Conservation (phyloP, 1,140 invertebrate species). For the Hypsibius dujardini region DNA sequence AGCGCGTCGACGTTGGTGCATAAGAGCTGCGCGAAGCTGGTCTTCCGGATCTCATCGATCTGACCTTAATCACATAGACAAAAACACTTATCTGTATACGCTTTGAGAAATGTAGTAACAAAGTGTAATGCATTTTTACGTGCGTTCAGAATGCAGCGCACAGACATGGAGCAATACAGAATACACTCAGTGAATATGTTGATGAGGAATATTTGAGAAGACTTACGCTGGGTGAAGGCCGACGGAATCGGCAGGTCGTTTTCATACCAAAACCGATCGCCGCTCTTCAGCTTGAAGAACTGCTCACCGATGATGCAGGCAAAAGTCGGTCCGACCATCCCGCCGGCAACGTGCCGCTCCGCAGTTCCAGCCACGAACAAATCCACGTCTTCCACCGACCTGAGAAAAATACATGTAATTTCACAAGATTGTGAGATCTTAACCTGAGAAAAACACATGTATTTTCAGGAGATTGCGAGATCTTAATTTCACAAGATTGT, state of each 20-base stretch:
- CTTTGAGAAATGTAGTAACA: neutral
- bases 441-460: no score
- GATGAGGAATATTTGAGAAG: neutral
- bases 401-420: neutral
- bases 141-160: neutral
- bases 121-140: neutral
- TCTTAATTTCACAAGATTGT: neutral
- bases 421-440: no score
- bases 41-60: neutral
- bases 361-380: constrained; percentile 58
- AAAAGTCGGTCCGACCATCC: constrained; percentile 47
- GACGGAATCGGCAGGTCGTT: constrained; percentile 16
- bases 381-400: constrained; percentile 53
- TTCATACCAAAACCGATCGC: constrained; percentile 29
- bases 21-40: neutral
- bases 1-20: neutral
- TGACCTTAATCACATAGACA: neutral
- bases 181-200: neutral
- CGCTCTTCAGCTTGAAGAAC: constrained; percentile 37
- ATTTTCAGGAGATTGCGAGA: no score
- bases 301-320: constrained; percentile 45
- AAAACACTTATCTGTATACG: constrained; percentile 1
- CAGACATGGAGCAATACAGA: neutral
- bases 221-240: neutral
- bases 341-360: constrained; percentile 45